Percentiles rank a stretch among this genome's conserved stretches.
Conservation (phyloP, 2,888 invertebrate genomes). For the Cyclophora punctaria region DNA sequence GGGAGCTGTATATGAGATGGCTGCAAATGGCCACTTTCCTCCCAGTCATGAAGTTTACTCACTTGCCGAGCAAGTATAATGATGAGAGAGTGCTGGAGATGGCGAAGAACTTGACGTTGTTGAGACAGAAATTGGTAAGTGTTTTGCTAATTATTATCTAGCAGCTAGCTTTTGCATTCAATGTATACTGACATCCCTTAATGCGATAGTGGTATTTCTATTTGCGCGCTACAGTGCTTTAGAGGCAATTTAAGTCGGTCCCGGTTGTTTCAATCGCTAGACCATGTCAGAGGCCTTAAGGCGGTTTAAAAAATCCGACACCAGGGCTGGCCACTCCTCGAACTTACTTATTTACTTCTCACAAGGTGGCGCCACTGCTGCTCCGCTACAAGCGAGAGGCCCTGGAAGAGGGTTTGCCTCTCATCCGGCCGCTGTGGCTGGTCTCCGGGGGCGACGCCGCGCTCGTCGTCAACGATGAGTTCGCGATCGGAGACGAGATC, state of each 20-base stretch:
- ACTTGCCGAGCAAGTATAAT: conserved; percentile 91
- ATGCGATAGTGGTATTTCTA: no score
- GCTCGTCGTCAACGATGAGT: conserved; percentile 86
- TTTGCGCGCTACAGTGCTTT: no score
- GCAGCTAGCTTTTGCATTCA: no score
- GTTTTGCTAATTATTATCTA: no score
- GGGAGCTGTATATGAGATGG: conserved; percentile 93
- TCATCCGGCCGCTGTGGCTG: conserved; percentile 94
- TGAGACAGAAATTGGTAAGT: conserved; percentile 82
- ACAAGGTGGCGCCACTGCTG: conserved; percentile 82
- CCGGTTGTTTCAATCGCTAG: no score
- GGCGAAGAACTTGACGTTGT: conserved; percentile 81
- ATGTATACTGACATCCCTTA: no score
- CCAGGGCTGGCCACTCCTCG: no score
- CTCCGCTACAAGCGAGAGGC: conserved; percentile 86
- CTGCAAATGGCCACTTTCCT: conserved; percentile 91
- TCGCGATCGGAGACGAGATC: conserved; percentile 91
- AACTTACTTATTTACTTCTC: neutral
- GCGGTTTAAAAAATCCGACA: no score
- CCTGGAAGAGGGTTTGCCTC: conserved; percentile 85
- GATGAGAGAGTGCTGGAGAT: conserved; percentile 84
- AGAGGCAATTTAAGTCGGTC: no score
- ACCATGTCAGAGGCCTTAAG: no score
- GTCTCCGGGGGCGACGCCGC: conserved; percentile 87
- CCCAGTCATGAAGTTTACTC: conserved; percentile 93